Conservation (phyloP, 2,888 invertebrate species). For the Agonum fuliginosum region DNA sequence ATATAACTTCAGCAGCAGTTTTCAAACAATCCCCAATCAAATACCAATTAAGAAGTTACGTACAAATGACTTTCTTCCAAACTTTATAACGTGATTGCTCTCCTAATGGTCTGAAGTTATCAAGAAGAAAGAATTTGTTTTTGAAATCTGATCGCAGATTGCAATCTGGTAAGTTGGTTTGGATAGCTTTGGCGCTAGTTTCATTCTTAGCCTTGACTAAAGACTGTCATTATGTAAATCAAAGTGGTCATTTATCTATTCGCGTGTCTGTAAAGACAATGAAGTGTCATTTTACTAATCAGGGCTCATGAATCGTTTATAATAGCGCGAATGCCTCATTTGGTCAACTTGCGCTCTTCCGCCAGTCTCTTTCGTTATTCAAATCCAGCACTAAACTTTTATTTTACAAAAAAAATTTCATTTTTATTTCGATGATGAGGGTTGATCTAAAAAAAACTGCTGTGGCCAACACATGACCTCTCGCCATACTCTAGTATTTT, state of each 20-base stretch:
- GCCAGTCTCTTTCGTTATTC: slow-evolving; percentile 1
- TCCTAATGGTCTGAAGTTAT: slow-evolving; percentile 14
- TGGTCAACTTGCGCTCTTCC: slow-evolving; percentile 10
- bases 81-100: slow-evolving; percentile 18
- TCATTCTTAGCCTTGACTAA: slow-evolving; percentile 8
- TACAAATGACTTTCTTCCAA: slow-evolving; percentile 16
- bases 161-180: too few relatives aligned
- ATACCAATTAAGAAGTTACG: slow-evolving; percentile 14
- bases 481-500: too few relatives aligned
- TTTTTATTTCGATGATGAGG: too few relatives aligned
- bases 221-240: slow-evolving; percentile 34
- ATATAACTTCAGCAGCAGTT: not conserved
- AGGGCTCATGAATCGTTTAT: slow-evolving; percentile 13
- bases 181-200: slow-evolving; percentile 11
- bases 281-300: slow-evolving; percentile 38
- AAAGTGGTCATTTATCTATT: slow-evolving; percentile 39
- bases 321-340: slow-evolving; percentile 19
- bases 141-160: not conserved
- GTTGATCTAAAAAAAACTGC: too few relatives aligned
- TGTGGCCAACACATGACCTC: too few relatives aligned
- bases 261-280: slow-evolving; percentile 39
- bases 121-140: not conserved
- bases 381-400: not conserved
- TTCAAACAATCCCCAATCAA: slow-evolving; percentile 17
- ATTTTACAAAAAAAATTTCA: not conserved